Base-by-base conservation (phyloP, 2,888 invertebrate genomes). In the Xylocampa areola region DNA sequence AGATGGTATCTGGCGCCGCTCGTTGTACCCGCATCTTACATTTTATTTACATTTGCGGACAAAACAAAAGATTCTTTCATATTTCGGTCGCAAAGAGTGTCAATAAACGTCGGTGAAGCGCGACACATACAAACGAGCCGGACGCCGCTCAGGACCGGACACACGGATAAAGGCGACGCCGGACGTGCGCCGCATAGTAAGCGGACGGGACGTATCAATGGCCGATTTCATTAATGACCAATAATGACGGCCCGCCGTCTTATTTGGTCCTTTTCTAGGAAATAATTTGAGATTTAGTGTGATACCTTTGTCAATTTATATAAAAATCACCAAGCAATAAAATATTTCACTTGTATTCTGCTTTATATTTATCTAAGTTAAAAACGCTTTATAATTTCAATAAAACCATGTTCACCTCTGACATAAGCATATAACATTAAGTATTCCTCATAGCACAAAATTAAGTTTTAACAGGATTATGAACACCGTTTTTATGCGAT, bases 101-200 rank as follows among this genome's bases (percentile, higher is more conserved):
- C 32, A 33, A 33, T 44, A 44, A 44, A 32, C 44, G 44, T 21
- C 19, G 10, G 14, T n/a, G 13, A n/a, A 27, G 11, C 33, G 8
- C 33, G 32, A n/a, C 25, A 40, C 32, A 49, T 40, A 33, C 25
- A 8, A 21, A 49, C 27, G 21, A 23, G 6, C 25, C 11, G 40
- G 25, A n/a, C 27, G 32, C n/a, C n/a, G 16, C 17, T 4, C 29
- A 13, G 5, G n/a, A 4, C 43, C 27, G 35, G 36, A 25, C 41
- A 50, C 32, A 10, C 50, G 50, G 27, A 30, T n/a, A 13, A 27
- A 29, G n/a, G 33, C 27, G 19, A 8, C 17, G 8, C 35, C 33
- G 33, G 50, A 41, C 50, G 41, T 50, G 50, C 27, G 35, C 41
- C 41, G 41, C 50, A n/a, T 36, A 8, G 10, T n/a, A 17, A 43